Evolutionary conservation across 2,113 vertebrate species (phyloP).

Genomic region (Cyrtonyx montezumae): DNA sequence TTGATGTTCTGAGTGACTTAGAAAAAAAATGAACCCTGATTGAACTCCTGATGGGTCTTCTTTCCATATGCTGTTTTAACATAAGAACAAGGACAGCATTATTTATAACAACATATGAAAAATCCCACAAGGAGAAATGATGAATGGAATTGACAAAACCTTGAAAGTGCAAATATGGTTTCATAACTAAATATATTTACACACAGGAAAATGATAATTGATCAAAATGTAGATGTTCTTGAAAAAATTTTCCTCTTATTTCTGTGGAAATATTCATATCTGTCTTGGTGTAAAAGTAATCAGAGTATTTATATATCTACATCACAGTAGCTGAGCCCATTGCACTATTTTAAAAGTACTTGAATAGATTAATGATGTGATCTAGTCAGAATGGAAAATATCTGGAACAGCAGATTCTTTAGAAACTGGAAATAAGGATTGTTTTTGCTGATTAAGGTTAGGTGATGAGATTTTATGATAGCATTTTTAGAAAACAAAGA

Average conservation of each 20-base stretch:
- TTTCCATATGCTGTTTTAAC: conserved; percentile 38
- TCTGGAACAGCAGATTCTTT: background rate
- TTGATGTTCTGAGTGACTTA: background rate
- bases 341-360: background rate
- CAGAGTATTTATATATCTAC: background rate
- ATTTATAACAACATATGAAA: conserved; percentile 50
- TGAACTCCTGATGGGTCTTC: conserved; percentile 55
- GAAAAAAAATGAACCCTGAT: conserved; percentile 40
- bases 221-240: conserved; percentile 13
- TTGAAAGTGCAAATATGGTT: conserved; percentile 38
- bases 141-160: background rate
- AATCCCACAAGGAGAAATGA: background rate
- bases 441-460: background rate
- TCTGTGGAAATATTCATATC: background rate
- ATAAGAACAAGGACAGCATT: conserved; percentile 59
- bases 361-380: background rate
- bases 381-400: background rate
- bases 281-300: background rate
- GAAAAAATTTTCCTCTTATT: background rate
- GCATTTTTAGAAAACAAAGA: background rate
- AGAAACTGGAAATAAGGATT: background rate
- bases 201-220: conserved; percentile 37
- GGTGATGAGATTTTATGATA: background rate
- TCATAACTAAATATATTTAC: conserved; percentile 46
- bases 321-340: background rate